phyloP scores from a whole-genome alignment of 23 tunicate species.

The Phallusia fumigata region DNA sequence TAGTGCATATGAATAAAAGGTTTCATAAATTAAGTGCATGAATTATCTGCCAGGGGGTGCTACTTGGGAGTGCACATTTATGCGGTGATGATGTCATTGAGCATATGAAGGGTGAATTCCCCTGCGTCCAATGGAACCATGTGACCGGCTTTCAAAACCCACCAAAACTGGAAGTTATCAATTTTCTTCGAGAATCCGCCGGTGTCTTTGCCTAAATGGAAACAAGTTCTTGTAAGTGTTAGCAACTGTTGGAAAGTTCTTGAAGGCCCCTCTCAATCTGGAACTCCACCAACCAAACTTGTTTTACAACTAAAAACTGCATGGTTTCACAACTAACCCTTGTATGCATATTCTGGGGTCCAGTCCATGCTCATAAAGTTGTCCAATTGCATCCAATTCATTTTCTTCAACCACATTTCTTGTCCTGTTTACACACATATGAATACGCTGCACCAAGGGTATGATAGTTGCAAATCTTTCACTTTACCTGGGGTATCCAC shows the following conservation, averaged over 20 bases:
- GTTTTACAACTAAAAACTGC: too few species aligned
- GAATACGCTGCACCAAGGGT: too few species aligned
- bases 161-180: slow-evolving; percentile 63
- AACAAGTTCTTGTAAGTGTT: too few species aligned
- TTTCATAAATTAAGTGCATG: background rate
- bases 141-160: slow-evolving; percentile 70
- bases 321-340: too few species aligned
- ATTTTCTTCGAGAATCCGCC: slow-evolving; percentile 53
- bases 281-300: too few species aligned
- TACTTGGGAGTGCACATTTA: background rate
- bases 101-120: slow-evolving; percentile 47
- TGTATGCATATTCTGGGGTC: slow-evolving; percentile 60
- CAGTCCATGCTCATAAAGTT: slow-evolving; percentile 50
- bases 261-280: too few species aligned
- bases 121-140: slow-evolving; percentile 68
- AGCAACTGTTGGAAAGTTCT: too few species aligned
- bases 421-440: slow-evolving; percentile 63
- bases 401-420: slow-evolving; percentile 73
- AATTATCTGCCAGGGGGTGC: background rate
- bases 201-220: slow-evolving; percentile 39
- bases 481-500: slow-evolving; percentile 85
- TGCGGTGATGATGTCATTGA: slow-evolving; percentile 30
- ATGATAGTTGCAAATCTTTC: background rate
- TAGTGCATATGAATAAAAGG: too few species aligned
- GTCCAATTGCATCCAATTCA: slow-evolving; percentile 47